These are phyloP conservation scores for Rattus norvegicus DNA, from an alignment of 2,113 vertebrate species.

Conservation along the genomic window DNA sequence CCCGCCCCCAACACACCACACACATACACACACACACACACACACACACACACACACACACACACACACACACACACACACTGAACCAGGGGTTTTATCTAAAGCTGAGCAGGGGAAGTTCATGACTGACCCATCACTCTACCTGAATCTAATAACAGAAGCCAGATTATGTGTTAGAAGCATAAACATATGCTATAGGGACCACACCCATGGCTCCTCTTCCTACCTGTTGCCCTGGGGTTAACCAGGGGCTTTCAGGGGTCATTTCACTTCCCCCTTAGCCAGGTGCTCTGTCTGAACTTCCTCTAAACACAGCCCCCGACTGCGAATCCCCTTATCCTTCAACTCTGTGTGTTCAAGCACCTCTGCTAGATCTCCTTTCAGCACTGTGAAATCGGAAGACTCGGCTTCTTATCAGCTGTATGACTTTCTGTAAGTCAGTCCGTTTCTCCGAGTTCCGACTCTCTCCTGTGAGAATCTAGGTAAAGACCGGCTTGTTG, in stretches of 20 bases:
- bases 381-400: not conserved
- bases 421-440: not conserved
- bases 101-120: not conserved
- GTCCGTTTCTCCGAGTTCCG: constrained; percentile 25
- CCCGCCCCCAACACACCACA: not conserved
- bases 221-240: not conserved
- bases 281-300: not conserved
- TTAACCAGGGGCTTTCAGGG: not conserved
- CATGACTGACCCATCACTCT: not conserved
- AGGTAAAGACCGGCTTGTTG: not conserved
- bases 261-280: not conserved
- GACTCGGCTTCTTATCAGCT: not conserved
- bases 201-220: not conserved
- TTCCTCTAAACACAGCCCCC: not conserved
- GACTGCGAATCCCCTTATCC: not conserved
- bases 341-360: not conserved
- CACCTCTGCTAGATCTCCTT: not conserved
- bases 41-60: too few species aligned
- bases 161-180: not conserved
- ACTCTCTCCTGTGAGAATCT: constrained; percentile 31
- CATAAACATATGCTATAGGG: rapidly evolving
- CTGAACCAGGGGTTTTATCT: not conserved
- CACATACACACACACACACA: too few species aligned
- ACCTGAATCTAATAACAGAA: not conserved
- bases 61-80: too few species aligned